These are phyloP conservation scores for Furcula furcula DNA, from an alignment of 2,888 invertebrate species.

Conservation along the genomic window DNA sequence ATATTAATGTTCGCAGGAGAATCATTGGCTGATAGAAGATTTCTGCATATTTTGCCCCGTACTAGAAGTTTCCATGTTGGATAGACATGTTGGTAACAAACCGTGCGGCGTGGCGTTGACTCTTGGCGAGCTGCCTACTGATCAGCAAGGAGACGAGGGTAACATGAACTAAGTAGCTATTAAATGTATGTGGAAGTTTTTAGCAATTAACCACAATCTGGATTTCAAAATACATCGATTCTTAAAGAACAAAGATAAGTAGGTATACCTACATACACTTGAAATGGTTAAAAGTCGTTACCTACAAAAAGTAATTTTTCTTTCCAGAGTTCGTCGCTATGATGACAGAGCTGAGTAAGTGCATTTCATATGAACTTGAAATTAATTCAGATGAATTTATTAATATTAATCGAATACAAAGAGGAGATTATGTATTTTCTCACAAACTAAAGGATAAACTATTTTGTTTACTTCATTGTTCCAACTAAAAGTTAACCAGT, in stretches of 20 bases:
- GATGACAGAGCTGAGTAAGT: conserved; percentile 54
- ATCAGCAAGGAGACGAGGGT: conserved; percentile 53
- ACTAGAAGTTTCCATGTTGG: conserved; percentile 86
- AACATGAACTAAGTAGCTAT: conserved; percentile 2
- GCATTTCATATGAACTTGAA: too few relatives aligned
- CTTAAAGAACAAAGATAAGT: too few relatives aligned
- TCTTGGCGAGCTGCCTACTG: conserved; percentile 82
- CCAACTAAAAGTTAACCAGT: too few relatives aligned
- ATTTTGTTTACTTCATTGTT: too few relatives aligned
- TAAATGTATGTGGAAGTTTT: too few relatives aligned
- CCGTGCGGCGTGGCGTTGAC: conserved; percentile 85
- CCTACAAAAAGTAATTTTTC: too few relatives aligned
- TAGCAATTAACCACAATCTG: too few relatives aligned
- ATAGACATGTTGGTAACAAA: conserved; percentile 75
- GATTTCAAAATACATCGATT: too few relatives aligned
- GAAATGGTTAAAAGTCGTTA: too few relatives aligned
- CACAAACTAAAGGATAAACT: too few relatives aligned
- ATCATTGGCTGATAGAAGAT: conserved; percentile 83
- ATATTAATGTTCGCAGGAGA: conserved; percentile 59
- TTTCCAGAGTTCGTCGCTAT: conserved; percentile 51
- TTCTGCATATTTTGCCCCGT: conserved; percentile 84
- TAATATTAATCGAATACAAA: neutral
- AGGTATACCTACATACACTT: too few relatives aligned
- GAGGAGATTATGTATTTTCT: too few relatives aligned
- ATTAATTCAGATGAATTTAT: neutral